Conservation (phyloP, 1,140 invertebrate genomes). For the Ooceraea biroi region DNA sequence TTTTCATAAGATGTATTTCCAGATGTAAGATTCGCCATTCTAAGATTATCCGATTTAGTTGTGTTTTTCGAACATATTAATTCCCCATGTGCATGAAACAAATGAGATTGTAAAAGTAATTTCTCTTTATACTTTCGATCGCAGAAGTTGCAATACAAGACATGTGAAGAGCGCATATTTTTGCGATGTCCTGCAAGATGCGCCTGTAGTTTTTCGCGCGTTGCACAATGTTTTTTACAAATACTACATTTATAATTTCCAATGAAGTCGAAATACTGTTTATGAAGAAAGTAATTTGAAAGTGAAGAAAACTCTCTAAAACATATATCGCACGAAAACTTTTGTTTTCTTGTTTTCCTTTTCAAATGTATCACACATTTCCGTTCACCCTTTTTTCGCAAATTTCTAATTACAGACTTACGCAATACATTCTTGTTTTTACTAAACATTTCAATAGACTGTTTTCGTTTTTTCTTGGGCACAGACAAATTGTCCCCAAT, state of each 20-base stretch:
- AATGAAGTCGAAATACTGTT: not conserved
- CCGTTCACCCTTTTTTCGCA: not conserved
- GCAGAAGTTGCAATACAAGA: constrained; percentile 44
- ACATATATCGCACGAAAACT: constrained; percentile 2
- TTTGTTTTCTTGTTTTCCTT: not conserved
- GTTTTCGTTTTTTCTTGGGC: constrained; percentile 1
- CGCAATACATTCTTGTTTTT: not conserved
- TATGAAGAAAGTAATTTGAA: not conserved
- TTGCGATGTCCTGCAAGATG: not conserved
- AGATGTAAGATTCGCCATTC: not conserved
- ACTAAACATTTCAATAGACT: constrained; percentile 1
- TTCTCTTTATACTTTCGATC: not conserved
- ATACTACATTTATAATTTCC: not conserved
- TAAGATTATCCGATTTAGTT: not conserved
- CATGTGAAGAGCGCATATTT: not conserved
- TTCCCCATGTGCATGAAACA: constrained; percentile 33
- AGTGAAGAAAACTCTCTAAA: not conserved
- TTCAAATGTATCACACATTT: not conserved
- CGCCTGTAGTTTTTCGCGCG: not conserved
- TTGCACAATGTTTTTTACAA: not conserved
- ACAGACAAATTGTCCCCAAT: not conserved
- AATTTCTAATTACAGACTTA: not conserved
- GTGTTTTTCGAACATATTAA: not conserved
- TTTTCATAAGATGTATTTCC: not conserved
- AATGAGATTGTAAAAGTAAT: constrained; percentile 8